Evolutionary conservation across 2,888 invertebrate genomes (phyloP).

Genomic region (Dioctria rufipes): DNA sequence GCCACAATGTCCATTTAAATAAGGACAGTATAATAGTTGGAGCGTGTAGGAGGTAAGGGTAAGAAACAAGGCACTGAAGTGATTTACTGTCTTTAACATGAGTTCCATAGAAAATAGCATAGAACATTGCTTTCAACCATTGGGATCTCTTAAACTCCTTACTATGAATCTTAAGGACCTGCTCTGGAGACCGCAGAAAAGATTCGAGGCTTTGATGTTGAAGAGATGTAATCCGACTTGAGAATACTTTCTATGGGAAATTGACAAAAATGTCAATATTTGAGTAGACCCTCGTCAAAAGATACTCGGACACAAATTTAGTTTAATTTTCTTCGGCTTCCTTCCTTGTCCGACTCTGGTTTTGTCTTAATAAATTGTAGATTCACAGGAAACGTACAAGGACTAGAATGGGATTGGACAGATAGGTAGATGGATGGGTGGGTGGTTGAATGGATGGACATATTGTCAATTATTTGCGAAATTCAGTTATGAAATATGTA

Average conservation of each 20-base stretch:
- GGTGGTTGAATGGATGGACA: slow-evolving; percentile 7
- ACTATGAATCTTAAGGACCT: too few species aligned
- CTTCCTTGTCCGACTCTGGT: background rate
- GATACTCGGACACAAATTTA: slow-evolving; percentile 37
- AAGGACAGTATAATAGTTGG: too few species aligned
- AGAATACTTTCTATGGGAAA: background rate
- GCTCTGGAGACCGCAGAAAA: too few species aligned
- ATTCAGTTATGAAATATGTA: slow-evolving; percentile 1
- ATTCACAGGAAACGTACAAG: too few species aligned
- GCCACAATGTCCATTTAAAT: slow-evolving; percentile 8
- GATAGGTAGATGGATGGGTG: slow-evolving; percentile 1
- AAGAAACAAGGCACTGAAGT: too few species aligned
- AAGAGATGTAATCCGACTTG: too few species aligned
- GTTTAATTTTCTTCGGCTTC: slow-evolving; percentile 25
- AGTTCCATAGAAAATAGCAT: too few species aligned
- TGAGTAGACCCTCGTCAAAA: slow-evolving; percentile 35
- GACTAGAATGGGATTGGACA: background rate
- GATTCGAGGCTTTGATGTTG: too few species aligned
- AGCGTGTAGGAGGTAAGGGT: too few species aligned
- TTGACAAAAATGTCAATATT: slow-evolving; percentile 42
- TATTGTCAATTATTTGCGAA: slow-evolving; percentile 24
- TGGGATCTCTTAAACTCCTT: too few species aligned
- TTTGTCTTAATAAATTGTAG: background rate
- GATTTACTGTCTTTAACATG: too few species aligned
- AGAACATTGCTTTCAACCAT: too few species aligned